phyloP scores from a whole-genome alignment of 2,888 invertebrate species.

The Pemphredon lugubris region DNA sequence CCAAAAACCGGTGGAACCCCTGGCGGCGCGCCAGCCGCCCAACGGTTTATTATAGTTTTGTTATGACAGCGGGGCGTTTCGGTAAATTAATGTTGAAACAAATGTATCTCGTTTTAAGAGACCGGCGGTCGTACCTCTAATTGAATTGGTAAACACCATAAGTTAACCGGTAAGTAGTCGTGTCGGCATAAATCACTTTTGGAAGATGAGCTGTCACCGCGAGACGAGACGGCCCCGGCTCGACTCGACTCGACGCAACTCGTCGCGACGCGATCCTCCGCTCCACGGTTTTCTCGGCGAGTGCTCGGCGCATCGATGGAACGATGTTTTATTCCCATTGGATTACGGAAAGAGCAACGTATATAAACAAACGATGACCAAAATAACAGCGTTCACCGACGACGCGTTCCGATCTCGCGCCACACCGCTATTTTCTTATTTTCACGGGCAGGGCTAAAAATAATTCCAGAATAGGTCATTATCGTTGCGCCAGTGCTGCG shows the following conservation, averaged over 20 bases:
- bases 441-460: too few species aligned
- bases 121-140: slow-evolving; percentile 74
- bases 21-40: slow-evolving; percentile 64
- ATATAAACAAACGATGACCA: neutral
- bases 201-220: slow-evolving; percentile 65
- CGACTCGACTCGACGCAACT: too few species aligned
- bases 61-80: slow-evolving; percentile 79
- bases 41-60: slow-evolving; percentile 80
- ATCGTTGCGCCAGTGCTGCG: too few species aligned
- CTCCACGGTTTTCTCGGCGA: neutral
- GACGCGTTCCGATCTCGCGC: too few species aligned
- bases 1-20: slow-evolving; percentile 42
- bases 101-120: slow-evolving; percentile 76
- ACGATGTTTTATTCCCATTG: slow-evolving; percentile 29
- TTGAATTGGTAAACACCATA: slow-evolving; percentile 81
- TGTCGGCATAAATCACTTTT: slow-evolving; percentile 76
- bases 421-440: too few species aligned
- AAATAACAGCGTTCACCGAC: too few species aligned
- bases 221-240: slow-evolving; percentile 6
- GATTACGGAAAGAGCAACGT: neutral
- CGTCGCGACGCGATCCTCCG: neutral
- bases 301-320: slow-evolving; percentile 38
- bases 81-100: slow-evolving; percentile 80
- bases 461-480: too few species aligned
- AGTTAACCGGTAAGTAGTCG: slow-evolving; percentile 77